Evolutionary conservation across 2,113 vertebrate genomes (phyloP).

Genomic region (Fukomys damarensis): DNA sequence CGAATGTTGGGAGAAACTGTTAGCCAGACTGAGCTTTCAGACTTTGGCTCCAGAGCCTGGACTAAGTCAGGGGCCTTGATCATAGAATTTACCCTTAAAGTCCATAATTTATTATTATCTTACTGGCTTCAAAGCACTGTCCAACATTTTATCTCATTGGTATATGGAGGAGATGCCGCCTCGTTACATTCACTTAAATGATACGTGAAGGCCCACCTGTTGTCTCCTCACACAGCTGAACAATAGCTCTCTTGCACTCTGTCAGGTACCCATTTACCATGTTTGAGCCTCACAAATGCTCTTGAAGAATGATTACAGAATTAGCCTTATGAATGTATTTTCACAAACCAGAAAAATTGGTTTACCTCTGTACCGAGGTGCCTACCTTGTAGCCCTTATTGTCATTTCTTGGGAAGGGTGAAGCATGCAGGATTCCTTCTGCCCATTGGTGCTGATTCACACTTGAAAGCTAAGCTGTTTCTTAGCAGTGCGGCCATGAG

Average conservation of each 20-base stretch:
- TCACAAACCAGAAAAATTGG: neutral
- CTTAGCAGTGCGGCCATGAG: too few relatives aligned
- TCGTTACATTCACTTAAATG: neutral
- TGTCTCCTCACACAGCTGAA: neutral
- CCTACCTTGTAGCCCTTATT: neutral
- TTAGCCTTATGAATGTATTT: neutral
- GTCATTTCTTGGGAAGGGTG: neutral
- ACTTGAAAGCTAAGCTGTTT: neutral
- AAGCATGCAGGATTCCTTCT: neutral
- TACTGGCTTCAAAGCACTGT: neutral
- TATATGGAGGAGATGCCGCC: neutral
- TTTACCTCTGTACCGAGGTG: neutral
- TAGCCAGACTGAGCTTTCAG: neutral
- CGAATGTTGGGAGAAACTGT: neutral
- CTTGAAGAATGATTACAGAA: neutral
- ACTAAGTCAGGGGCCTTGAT: neutral
- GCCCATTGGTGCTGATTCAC: neutral
- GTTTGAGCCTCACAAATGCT: neutral
- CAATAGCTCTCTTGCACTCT: neutral
- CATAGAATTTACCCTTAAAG: neutral
- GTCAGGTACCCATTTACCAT: neutral
- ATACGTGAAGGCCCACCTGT: neutral
- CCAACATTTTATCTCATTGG: neutral
- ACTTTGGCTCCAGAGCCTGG: too few relatives aligned
- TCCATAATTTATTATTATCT: neutral